A percentile compares a stretch with the other conserved stretches of the same genome.
Evolutionary conservation across 2,113 vertebrate genomes (phyloP).

Genomic region (Chunga burmeisteri): DNA sequence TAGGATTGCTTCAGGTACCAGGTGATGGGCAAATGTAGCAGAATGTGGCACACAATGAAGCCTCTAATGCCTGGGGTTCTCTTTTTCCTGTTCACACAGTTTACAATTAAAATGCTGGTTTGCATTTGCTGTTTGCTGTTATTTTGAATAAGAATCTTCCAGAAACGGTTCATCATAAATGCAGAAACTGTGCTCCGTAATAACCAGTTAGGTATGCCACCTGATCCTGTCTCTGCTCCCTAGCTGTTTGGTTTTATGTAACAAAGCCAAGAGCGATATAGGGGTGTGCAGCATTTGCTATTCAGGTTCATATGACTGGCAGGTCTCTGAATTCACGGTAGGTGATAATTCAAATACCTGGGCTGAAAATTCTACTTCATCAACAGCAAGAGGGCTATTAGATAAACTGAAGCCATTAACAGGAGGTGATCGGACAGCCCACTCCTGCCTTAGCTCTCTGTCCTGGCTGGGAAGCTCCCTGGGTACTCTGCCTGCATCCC

Average conservation of each 20-base stretch:
- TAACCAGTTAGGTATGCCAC: not conserved
- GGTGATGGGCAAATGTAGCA: not conserved
- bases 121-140: not conserved
- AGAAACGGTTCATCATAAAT: not conserved
- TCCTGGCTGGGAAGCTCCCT: not conserved
- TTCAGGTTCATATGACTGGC: not conserved
- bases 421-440: not conserved
- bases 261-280: not conserved
- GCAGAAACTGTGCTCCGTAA: rapidly evolving
- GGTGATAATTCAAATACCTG: not conserved
- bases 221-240: not conserved
- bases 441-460: not conserved
- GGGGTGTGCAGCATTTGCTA: not conserved
- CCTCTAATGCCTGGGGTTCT: not conserved
- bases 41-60: not conserved
- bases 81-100: not conserved
- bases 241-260: not conserved
- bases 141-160: not conserved
- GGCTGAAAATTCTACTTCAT: not conserved
- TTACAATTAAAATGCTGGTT: not conserved
- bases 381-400: not conserved
- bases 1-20: not conserved
- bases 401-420: not conserved
- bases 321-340: not conserved
- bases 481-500: not conserved